Evolutionary conservation across 2,113 vertebrate genomes (phyloP), one percentile per base, ranked within the genome.

Genomic region (Heloderma charlesbogerti): DNA sequence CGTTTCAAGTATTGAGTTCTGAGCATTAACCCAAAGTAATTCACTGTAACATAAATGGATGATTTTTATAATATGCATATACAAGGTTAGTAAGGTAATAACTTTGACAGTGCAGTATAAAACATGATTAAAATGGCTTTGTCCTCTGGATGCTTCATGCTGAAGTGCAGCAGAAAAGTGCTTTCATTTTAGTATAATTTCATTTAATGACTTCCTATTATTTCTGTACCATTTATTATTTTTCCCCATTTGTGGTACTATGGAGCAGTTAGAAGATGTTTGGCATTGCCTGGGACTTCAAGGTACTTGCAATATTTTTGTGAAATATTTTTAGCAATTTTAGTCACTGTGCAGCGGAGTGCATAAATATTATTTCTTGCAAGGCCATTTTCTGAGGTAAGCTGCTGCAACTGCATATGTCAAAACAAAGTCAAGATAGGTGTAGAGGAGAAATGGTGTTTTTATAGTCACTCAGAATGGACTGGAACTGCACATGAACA

Each of bases 11-110:
- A 91, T 89, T 94, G 72, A 92, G 87, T 96, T 97, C 93, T 91
- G 90, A 92, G 87, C 94, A 94, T 97, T 96, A 95, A 94, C 90
- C 85, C 92, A 83, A 71, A 95, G 95, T 97, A 95, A 96, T 97
- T 97, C 92, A 87, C 95, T 96, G 89, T 95, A 97, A 97, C 93
- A 94, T 95, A 96, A 96, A 97, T 97, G 94, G 93, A 95, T 97
- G 96, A 92, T 96, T 97, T 98, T 97, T 96, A 94, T 97, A 97
- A 96, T 95, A 91, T 82, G 89, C 94, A 91, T 91, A 94, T 88
- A 87, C 94, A 96, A 96, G 96, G 94, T 95, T 95, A 95, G 92
- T 92, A 88, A 96, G 95, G 92, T 89, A 95, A 94, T 97, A 95
- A 94, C 93, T 96, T 94, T 93, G 95, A 91, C 92, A 95, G 85